Base-by-base conservation (phyloP, 2,113 vertebrate species). In the Perccottus glenii region DNA sequence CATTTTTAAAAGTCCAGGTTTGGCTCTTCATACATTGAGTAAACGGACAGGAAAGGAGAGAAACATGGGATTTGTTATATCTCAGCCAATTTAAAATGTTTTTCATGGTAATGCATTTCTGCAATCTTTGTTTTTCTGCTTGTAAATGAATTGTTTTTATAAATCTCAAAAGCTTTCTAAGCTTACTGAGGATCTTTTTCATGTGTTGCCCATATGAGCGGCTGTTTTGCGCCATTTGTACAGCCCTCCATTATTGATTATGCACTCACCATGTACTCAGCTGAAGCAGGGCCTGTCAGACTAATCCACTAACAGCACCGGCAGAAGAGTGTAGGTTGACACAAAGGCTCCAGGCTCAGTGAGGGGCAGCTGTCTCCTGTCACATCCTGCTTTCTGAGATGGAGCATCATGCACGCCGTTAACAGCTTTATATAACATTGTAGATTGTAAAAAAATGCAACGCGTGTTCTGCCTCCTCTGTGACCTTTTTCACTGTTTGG, bases 181-280 rank as follows among this genome's bases (percentile, higher is more conserved):
- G n/a, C n/a, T n/a, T n/a, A n/a, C n/a, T n/a, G n/a, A n/a, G n/a
- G n/a, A 38, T 64, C 10, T 51, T 61, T 35, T 9, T 55, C 6
- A 12, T 36, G 48, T 68, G 60, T 70, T 59, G 46, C 83, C 76
- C 50, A 61, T 74, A 52, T 50, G 67, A 50, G 69, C 60, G 69
- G 51, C 51, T 62, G 62, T 69, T 67, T 42, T 48, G 64, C 64
- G 58, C 59, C 9, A 3, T 67, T 59, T 85, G 68, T 80, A 70
- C 79, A 74, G 70, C 51, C 62, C 68, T 90, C 77, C 63, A 83
- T 90, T 84, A 88, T 87, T 88, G 84, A 89, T 85, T 63, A 81
- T 78, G 74, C 49, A 35, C 69, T 68, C 76, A 64, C 35, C 64
- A 68, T 77, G 73, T 85, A 47, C 76, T 83, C 67, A 60, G 48